Conservation (phyloP, 35 echinoderm and acorn worm genomes). For the Strongylocentrotus purpuratus region DNA sequence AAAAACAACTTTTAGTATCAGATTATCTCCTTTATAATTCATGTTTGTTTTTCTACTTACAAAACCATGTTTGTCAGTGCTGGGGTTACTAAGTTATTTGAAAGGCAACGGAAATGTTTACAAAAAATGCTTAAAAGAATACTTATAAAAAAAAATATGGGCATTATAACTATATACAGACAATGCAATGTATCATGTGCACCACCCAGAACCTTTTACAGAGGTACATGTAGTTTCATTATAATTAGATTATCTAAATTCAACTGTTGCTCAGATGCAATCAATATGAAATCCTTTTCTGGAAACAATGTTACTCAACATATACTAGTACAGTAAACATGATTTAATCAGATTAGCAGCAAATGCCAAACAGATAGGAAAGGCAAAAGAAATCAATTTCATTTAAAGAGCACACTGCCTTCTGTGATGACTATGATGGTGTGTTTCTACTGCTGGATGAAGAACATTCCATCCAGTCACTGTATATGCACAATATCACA, state of each 20-base stretch:
- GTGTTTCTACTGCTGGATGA: not conserved
- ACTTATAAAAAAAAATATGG: too few species aligned
- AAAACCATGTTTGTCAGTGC: not conserved
- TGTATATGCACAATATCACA: not conserved
- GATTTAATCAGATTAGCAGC: not conserved
- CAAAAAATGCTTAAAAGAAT: not conserved
- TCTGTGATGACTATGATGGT: not conserved
- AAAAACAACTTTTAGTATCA: not conserved
- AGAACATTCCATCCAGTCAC: not conserved
- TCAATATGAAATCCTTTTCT: not conserved
- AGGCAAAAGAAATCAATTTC: slow-evolving; percentile 38
- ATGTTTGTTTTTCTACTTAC: not conserved
- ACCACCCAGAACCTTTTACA: too few species aligned
- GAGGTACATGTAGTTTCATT: not conserved
- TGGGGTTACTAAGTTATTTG: not conserved
- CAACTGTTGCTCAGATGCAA: not conserved
- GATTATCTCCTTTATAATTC: not conserved
- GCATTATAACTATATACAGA: too few species aligned
- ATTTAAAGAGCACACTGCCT: not conserved
- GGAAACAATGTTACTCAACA: not conserved
- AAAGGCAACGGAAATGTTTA: not conserved
- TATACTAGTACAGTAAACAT: not conserved
- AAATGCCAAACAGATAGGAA: not conserved
- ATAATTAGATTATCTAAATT: not conserved
- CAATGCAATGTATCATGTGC: too few species aligned